These are phyloP conservation scores for crab-eating macaque (Macaca fascicularis) DNA, from an alignment of 2,113 vertebrate species.

Conservation along the genomic window DNA sequence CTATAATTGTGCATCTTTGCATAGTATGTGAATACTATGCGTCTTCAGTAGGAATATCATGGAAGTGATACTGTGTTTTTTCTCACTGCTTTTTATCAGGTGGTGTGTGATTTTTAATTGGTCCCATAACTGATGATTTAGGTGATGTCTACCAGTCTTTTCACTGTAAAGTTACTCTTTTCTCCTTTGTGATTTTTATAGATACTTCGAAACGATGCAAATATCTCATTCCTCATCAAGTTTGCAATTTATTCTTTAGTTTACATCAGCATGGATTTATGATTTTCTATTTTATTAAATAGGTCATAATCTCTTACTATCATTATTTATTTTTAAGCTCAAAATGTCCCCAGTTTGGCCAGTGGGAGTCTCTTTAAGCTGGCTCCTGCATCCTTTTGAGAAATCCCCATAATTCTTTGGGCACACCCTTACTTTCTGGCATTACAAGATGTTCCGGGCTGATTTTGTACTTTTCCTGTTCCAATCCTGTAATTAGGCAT, in stretches of 20 bases:
- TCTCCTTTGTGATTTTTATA: neutral
- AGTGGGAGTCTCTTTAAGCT: neutral
- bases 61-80: neutral
- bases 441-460: constrained; percentile 26
- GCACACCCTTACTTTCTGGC: neutral
- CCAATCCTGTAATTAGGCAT: neutral
- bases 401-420: neutral
- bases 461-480: constrained; percentile 26
- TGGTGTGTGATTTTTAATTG: neutral
- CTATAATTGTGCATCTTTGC: neutral
- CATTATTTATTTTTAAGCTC: neutral
- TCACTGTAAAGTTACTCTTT: neutral
- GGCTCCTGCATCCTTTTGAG: neutral
- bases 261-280: neutral
- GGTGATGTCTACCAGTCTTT: neutral
- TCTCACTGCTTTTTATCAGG: neutral
- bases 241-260: neutral
- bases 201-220: neutral
- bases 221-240: neutral
- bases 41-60: neutral
- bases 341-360: neutral
- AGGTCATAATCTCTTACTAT: neutral
- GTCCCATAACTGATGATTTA: neutral
- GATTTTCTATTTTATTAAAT: neutral
- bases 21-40: neutral